These are phyloP conservation scores for Lottia gigantea DNA, from an alignment of 2,888 invertebrate genomes.

Conservation along the genomic window DNA sequence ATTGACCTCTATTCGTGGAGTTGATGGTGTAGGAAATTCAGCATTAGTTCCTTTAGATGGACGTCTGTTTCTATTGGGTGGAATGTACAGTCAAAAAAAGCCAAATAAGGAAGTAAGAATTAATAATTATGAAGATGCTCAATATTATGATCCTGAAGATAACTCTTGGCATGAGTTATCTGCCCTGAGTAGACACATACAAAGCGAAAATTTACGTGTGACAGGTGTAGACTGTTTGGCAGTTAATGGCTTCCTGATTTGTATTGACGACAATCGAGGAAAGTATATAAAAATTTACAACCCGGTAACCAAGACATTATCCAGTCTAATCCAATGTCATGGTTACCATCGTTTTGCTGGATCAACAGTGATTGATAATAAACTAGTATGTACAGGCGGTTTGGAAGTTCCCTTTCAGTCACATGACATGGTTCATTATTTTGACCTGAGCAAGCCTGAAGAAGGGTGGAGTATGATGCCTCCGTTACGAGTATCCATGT, in stretches of 20 bases:
- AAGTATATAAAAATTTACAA: conserved; percentile 26
- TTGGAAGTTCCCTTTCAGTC: conserved; percentile 16
- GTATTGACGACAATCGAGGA: conserved; percentile 20
- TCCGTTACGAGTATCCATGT: conserved; percentile 17
- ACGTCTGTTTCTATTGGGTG: conserved; percentile 26
- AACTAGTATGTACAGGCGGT: conserved; percentile 25
- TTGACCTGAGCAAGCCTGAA: conserved; percentile 14
- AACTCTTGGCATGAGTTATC: conserved; percentile 25
- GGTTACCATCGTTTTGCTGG: conserved; percentile 28
- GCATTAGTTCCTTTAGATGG: conserved; percentile 27
- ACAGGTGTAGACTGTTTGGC: conserved; percentile 20
- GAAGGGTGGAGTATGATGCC: conserved; percentile 23
- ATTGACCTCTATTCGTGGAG: conserved; percentile 16
- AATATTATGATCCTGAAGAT: conserved; percentile 22
- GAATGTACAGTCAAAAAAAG: conserved; percentile 15
- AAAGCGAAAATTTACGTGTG: conserved; percentile 12
- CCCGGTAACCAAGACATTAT: conserved; percentile 20
- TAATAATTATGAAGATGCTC: conserved; percentile 19
- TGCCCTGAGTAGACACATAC: conserved; percentile 17
- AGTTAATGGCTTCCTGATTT: conserved; percentile 21
- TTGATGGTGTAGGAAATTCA: conserved; percentile 27
- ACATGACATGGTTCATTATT: conserved; percentile 28
- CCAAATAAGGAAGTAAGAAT: conserved; percentile 8
- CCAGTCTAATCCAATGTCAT: conserved; percentile 21
- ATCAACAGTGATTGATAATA: conserved; percentile 20